Evolutionary conservation across 2,888 invertebrate genomes (phyloP), one percentile per base, ranked within the genome.

Genomic region (Julus scanicus): DNA sequence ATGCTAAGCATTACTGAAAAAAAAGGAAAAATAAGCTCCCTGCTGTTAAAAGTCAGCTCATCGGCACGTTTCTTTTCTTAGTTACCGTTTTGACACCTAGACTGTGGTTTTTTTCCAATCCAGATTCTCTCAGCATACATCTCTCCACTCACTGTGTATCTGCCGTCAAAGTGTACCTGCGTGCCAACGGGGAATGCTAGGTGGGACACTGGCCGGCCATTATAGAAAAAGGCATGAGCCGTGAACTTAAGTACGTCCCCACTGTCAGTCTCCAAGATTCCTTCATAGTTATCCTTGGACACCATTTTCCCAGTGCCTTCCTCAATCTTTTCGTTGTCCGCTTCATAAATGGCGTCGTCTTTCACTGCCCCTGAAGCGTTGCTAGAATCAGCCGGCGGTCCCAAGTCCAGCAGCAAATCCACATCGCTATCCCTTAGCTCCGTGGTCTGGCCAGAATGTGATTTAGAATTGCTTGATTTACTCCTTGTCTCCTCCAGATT

Each of bases 121-220:
- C 84, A 84, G 8, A 84, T 48, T 17, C 2, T 40, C 8, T 39
- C 5, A 0, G 84, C 84, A n/a, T 39, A 40, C 48, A 40, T 40
- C n/a, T 44, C 44, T 0, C 84, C 84, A 84, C 40, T 20, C n/a
- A 40, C 84, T 8, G 13, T 48, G 40, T 9, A 40, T 9, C 40
- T 40, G n/a, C 63, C 87, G 5, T 87, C 39, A 71, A 63, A 87
- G 63, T 87, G 87, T 13, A 87, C 87, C 39, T 39, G 49, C 11
- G 63, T 63, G 40, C 87, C 37, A n/a, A 53, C 40, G n/a, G 57
- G 39, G 9, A 87, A 57, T 2, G 71, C 87, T 4, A 87, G 37
- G 44, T 87, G 87, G 39, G 87, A 63, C 15, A 87, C 44, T 4
- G 87, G 87, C 4, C 87, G 57, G 20, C 87, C 87, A n/a, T 87